phyloP scores from a whole-genome alignment of 2,113 vertebrate species.

The Hystrix cristata region DNA sequence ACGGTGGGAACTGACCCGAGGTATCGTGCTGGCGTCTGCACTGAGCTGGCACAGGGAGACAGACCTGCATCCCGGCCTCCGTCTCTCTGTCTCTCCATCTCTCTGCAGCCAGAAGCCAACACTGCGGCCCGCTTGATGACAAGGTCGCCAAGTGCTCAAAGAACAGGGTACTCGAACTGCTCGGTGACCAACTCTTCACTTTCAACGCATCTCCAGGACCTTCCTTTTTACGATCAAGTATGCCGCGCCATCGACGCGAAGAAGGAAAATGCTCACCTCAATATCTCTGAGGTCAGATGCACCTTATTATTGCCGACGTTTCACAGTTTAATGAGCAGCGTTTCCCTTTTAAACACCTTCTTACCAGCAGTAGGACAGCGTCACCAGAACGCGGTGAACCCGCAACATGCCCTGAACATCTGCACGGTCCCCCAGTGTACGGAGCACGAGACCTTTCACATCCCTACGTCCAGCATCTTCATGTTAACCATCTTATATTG shows the following conservation, averaged over 20 bases:
- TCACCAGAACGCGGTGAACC: rapidly evolving
- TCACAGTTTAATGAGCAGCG: neutral
- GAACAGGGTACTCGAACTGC: rapidly evolving
- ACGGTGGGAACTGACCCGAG: neutral
- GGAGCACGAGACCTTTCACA: no score
- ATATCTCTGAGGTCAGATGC: neutral
- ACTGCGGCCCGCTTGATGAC: rapidly evolving
- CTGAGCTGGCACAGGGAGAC: neutral
- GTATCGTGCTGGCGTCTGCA: neutral
- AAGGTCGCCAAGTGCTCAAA: rapidly evolving
- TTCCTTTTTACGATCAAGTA: no score
- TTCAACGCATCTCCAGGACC: neutral
- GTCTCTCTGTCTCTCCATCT: neutral
- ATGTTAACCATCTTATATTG: no score
- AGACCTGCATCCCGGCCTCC: rapidly evolving
- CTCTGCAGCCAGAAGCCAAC: rapidly evolving
- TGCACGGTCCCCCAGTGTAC: rapidly evolving
- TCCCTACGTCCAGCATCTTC: rapidly evolving
- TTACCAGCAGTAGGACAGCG: rapidly evolving
- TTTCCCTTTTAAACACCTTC: neutral
- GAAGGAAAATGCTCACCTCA: neutral
- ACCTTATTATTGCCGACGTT: no score
- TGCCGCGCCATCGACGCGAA: rapidly evolving
- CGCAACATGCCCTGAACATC: rapidly evolving
- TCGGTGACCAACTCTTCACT: neutral